Conservation (phyloP, 2,888 invertebrate genomes). For the Balanococcus diminutus region DNA sequence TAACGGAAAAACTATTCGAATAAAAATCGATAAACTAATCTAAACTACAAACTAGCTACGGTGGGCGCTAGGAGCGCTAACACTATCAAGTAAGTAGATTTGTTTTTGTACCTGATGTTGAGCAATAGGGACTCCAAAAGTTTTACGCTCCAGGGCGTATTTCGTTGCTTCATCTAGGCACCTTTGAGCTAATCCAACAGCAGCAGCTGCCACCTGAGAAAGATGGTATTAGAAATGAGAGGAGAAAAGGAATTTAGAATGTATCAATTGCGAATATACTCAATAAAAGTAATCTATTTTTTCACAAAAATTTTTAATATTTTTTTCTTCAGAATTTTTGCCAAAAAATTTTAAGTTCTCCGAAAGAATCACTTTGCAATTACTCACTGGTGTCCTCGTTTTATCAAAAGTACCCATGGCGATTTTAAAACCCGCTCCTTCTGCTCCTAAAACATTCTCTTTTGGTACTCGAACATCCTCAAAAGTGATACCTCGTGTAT, state of each 20-base stretch:
- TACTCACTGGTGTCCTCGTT: slow-evolving; percentile 91
- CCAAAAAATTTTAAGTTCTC: no score
- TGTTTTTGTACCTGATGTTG: slow-evolving; percentile 70
- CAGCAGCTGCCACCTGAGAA: slow-evolving; percentile 89
- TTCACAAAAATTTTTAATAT: slow-evolving; percentile 61
- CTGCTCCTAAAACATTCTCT: slow-evolving; percentile 87
- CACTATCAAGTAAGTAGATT: no score
- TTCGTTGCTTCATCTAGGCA: slow-evolving; percentile 91
- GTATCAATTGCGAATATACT: no score
- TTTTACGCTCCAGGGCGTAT: slow-evolving; percentile 89
- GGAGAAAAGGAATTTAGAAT: no score
- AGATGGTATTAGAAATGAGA: no score
- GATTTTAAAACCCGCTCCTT: slow-evolving; percentile 95
- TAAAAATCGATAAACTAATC: no score
- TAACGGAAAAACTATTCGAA: no score
- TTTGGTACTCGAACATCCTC: slow-evolving; percentile 95
- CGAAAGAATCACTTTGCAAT: no score
- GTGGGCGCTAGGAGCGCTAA: no score
- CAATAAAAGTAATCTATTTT: no score
- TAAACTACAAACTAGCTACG: no score
- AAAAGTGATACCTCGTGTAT: slow-evolving; percentile 93
- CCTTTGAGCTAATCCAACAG: slow-evolving; percentile 87
- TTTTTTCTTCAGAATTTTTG: no score
- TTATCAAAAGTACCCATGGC: slow-evolving; percentile 97
- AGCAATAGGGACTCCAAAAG: slow-evolving; percentile 86